Base-by-base conservation (phyloP, 2,113 vertebrate species). In the Apistogramma diplotaenia region DNA sequence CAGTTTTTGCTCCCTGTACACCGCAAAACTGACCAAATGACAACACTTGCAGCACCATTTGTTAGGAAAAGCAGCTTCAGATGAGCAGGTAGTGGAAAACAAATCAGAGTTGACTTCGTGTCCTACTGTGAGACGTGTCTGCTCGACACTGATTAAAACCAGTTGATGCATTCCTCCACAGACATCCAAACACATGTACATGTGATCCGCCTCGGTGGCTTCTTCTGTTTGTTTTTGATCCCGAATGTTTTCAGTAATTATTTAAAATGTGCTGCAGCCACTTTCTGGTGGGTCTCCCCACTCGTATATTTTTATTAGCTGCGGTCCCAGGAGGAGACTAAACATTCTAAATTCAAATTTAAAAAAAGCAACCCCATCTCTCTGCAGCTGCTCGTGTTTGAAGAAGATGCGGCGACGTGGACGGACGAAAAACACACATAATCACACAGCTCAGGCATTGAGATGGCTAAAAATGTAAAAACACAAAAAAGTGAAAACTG, bases 301-400 rank as follows among this genome's bases (percentile, higher is more conserved):
- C 49, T 71, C 1, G 83, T 90, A 73, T 93, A 87, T 93, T 93
- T 91, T 81, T 23, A 85, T 81, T 86, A 83, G 89, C 76, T 7
- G 74, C 23, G 5, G 33, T 73, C 59, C 78, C 29, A 6, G 49
- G 57, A 74, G 19, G 31, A 91, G 79, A 90, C 74, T 85, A 89
- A 87, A 87, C 77, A 91, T 85, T 90, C 83, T 18, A 71, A 53
- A 87, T 78, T 57, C 25, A 67, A 81, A 86, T 58, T 58, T 81
- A 23, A 55, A 82, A 75, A 76, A 79, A 25, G 11, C 1, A 12
- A 2, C 49, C 18, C 49, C 18, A 19, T 51, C 49, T 51, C 9
- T 10, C 13, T 4, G 35, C 18, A 4, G 15, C 6, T 5, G 33
- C 23, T 53, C 8, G 5, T 2, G 4, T 57, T 67, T 60, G 70